These are phyloP conservation scores for Heteropelma amictum DNA, from an alignment of 2,888 invertebrate species.

Conservation along the genomic window DNA sequence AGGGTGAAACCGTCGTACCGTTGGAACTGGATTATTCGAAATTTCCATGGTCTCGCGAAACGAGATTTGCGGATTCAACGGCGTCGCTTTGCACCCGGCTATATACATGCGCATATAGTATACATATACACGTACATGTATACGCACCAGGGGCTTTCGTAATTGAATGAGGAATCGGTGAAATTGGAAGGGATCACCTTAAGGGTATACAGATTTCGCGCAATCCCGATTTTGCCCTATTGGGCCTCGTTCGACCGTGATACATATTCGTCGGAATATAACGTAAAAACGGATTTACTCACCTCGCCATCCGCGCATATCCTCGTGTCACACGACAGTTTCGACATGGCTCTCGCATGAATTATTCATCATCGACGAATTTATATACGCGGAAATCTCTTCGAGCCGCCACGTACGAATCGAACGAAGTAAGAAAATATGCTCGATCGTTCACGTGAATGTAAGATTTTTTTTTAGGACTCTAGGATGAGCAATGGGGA, in stretches of 20 bases:
- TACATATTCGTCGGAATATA: slow-evolving; percentile 11
- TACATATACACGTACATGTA: slow-evolving; percentile 1
- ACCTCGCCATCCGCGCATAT: background rate
- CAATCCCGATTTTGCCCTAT: slow-evolving; percentile 39
- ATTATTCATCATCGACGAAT: no score
- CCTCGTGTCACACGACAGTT: no score
- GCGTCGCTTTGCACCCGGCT: slow-evolving; percentile 9
- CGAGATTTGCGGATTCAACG: slow-evolving; percentile 42
- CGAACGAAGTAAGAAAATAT: no score
- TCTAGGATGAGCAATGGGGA: background rate
- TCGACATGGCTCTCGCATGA: no score
- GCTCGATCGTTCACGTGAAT: no score
- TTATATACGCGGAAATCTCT: no score
- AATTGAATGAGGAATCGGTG: slow-evolving; percentile 50
- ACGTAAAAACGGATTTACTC: slow-evolving; percentile 15
- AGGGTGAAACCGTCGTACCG: slow-evolving; percentile 50
- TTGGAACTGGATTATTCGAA: slow-evolving; percentile 50
- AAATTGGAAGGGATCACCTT: slow-evolving; percentile 48
- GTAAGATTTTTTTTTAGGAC: no score
- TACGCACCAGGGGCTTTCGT: background rate
- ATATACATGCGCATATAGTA: background rate
- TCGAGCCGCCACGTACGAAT: no score
- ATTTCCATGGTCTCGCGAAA: slow-evolving; percentile 48
- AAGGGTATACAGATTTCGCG: slow-evolving; percentile 46
- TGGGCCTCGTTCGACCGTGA: slow-evolving; percentile 39